Evolutionary conservation across 2,113 vertebrate genomes (phyloP).

Genomic region (Ochotona curzoniae): DNA sequence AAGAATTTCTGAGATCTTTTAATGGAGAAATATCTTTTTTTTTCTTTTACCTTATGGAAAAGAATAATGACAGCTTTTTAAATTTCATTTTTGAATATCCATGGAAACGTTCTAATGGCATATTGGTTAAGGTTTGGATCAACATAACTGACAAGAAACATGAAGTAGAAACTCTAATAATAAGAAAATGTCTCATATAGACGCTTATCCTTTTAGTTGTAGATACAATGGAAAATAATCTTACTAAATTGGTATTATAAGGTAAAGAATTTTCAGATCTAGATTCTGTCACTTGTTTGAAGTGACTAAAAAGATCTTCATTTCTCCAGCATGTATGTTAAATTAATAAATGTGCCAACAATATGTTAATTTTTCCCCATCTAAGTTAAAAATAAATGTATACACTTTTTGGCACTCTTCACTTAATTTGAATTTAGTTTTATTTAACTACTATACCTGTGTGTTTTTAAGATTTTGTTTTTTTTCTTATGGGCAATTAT

Average conservation of each 20-base stretch:
- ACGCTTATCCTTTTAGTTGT: constrained; percentile 8
- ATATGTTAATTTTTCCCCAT: constrained; percentile 33
- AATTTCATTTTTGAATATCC: neutral
- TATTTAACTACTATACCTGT: neutral
- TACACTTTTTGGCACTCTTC: constrained; percentile 24
- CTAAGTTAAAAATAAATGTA: constrained; percentile 32
- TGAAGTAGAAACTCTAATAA: neutral
- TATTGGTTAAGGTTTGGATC: constrained; percentile 47
- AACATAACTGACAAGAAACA: neutral
- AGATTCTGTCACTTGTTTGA: constrained; percentile 33
- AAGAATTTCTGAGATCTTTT: neutral
- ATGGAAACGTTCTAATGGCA: constrained; percentile 28
- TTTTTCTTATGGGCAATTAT: neutral
- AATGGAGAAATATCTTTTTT: neutral
- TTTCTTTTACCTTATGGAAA: neutral
- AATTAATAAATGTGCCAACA: neutral
- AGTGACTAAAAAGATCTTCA: neutral
- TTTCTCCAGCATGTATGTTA: neutral
- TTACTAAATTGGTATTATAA: constrained; percentile 30
- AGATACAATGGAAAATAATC: constrained; percentile 34
- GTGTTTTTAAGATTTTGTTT: constrained; percentile 29
- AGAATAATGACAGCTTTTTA: constrained; percentile 41
- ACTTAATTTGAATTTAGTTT: constrained; percentile 41
- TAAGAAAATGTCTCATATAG: neutral
- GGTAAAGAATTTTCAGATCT: constrained; percentile 29